Evolutionary conservation across 1,140 invertebrate genomes (phyloP), one percentile per base, ranked within the genome.

Genomic region (Aphelenchoides avenae): DNA sequence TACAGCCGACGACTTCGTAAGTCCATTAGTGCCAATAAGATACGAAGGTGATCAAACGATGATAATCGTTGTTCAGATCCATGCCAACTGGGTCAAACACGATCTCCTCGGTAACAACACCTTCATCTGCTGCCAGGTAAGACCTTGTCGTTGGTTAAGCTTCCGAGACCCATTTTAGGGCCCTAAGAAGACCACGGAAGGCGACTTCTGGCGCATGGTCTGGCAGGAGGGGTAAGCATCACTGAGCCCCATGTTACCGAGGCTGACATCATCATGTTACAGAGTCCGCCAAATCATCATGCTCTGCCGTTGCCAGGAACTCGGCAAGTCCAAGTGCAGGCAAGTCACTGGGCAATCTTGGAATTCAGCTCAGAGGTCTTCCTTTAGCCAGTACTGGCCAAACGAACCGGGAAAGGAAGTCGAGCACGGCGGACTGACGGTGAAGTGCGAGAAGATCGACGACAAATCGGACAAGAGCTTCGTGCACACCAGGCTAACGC

Each of bases 141-240:
- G 3, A 11, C 11, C 11, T 15, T 44, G 15, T 44, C 11, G 15
- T 11, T 15, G 9, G 9, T 44, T 44, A 44, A 11, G 20, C 26
- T 11, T 44, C 29, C 9, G 9, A 39, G 11, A 9, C 3, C 7
- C 5, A 20, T 22, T 55, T 62, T 31, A 91, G 79, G 88, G 88
- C 20, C 88, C 88, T 5, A 79, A 91, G 67, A 81, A 85, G 30
- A 86, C 89, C 73, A 91, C 88, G 0, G 84, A 88, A 26, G 83
- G 82, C 55, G 89, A 91, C 73, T 91, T 93, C 76, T 94, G 91
- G 90, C 81, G 84, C 27, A 91, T 93, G 89, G 83, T 91, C 0
- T 87, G 89, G 83, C 84, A 88, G 65, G 81, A 85, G 62, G 81
- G 81, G 13, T 36, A 13, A 18, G 18, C 13, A 36, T 46, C n/a